Base-by-base conservation (phyloP, 2,888 invertebrate species). In the Sclerodermus sp. region DNA sequence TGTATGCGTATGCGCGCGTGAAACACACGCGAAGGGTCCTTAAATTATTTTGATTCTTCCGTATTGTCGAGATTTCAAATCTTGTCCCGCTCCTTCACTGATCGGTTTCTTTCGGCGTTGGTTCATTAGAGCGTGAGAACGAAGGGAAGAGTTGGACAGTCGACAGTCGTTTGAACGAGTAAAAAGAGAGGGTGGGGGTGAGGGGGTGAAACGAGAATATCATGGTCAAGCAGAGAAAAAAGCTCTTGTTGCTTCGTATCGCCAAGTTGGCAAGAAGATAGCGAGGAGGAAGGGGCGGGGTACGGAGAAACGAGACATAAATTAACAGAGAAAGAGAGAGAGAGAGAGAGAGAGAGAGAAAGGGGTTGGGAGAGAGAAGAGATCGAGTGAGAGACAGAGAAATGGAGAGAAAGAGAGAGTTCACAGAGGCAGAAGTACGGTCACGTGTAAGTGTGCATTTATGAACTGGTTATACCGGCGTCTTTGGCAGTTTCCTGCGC, bases 401-500 rank as follows among this genome's bases (percentile, higher is more conserved):
- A 47, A 55, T 30, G 62, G 58, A 53, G 42, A 58, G 60, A 53
- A 66, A 60, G 79, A 78, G 74, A 78, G 79, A 79, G 79, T n/a
- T n/a, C n/a, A 74, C 75, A 79, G 79, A 80, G 78, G 82, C 81
- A 83, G 81, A 83, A 82, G 82, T 44, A 63, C 55, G 83, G 81
- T 81, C 82, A 82, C 77, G 79, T 80, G 81, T 79, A 77, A 79
- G 79, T 81, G 79, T 79, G 82, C 83, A 87, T 68, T 73, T 76
- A 77, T 71, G 66, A 77, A 76, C 76, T 77, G 70, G 70, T 90
- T 92, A 90, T 92, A 94, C 93, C 89, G 94, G 94, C 82, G 94
- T 94, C 87, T 93, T 93, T 81, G 94, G 94, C 82, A 95, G 85
- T 88, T 93, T 93, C 86, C 94, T 87, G 84, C 93, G 86, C 67